Conservation (phyloP, 2,888 invertebrate genomes). For the Cheiracanthium punctorium region DNA sequence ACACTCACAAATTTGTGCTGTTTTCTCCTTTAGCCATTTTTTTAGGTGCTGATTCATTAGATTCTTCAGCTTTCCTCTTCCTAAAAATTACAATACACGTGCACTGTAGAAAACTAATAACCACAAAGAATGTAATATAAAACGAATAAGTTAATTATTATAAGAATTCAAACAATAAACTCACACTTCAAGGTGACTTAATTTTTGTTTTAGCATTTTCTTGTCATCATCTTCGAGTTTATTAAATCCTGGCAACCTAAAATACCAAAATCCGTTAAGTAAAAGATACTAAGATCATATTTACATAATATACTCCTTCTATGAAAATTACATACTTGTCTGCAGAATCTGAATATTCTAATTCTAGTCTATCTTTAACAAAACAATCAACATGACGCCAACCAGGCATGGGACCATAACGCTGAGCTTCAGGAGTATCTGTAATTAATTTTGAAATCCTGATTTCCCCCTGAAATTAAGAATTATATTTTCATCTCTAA, state of each 20-base stretch:
- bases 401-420: slow-evolving; percentile 87
- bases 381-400: slow-evolving; percentile 97
- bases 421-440: slow-evolving; percentile 86
- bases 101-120: no score
- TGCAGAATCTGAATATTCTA: slow-evolving; percentile 85
- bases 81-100: no score
- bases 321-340: slow-evolving; percentile 77
- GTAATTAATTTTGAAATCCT: slow-evolving; percentile 89
- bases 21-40: slow-evolving; percentile 76
- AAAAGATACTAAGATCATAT: no score
- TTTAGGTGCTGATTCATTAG: slow-evolving; percentile 18
- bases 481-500: not conserved
- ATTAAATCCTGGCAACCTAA: slow-evolving; percentile 84
- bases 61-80: slow-evolving; percentile 40
- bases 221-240: slow-evolving; percentile 84
- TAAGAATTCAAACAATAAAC: slow-evolving; percentile 3
- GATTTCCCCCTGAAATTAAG: slow-evolving; percentile 80
- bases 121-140: no score
- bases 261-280: slow-evolving; percentile 60
- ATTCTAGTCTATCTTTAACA: slow-evolving; percentile 83
- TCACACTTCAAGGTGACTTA: slow-evolving; percentile 80
- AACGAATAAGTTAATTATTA: not conserved
- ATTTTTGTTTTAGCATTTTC: slow-evolving; percentile 79
- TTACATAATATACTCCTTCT: no score
- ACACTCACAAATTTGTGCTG: no score